Evolutionary conservation across 1,140 invertebrate species (phyloP), one percentile per base, ranked within the genome.

Genomic region (Scaptomyza graminum): DNA sequence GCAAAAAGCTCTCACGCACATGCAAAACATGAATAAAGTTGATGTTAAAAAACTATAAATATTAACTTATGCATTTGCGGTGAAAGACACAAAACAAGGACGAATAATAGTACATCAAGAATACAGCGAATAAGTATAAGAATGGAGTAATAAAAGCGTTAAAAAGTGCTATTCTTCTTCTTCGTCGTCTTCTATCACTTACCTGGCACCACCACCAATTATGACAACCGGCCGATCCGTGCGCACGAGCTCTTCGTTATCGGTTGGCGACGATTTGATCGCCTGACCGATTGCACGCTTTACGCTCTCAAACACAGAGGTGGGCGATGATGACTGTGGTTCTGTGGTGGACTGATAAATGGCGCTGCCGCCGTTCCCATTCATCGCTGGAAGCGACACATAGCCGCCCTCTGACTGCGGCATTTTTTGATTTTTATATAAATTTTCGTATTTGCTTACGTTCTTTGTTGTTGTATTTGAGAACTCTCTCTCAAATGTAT

Each of bases 341-440:
- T 92, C 91, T 80, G 91, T 92, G 75, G 91, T 92, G 43, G 90
- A 83, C 65, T 92, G 91, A 79, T 92, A 92, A 54, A 92, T 91
- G 68, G 90, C 87, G 39, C 81, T 76, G 43, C 75, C 74, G 43
- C 75, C 74, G 57, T 57, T 87, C 72, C 82, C 82, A 64, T 85
- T 89, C 63, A 68, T 76, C 54, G 73, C 82, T 64, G 84, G 90
- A 55, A 92, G 76, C 62, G 91, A 91, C 41, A 91, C 76, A 82
- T 92, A 92, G 60, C 91, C 91, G 72, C 91, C 91, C 67, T 92
- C 91, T 31, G 83, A 73, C 70, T 91, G 91, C 65, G 91, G 91
- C 91, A 92, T 92, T 50, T 60, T 84, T 65, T n/a, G n/a, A 25
- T 62, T 51, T 61, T 62, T 59, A 13, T 22, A 22, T 22, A 22